Conservation (phyloP, 2,113 vertebrate species). For the Campylomormyrus tamandua region DNA sequence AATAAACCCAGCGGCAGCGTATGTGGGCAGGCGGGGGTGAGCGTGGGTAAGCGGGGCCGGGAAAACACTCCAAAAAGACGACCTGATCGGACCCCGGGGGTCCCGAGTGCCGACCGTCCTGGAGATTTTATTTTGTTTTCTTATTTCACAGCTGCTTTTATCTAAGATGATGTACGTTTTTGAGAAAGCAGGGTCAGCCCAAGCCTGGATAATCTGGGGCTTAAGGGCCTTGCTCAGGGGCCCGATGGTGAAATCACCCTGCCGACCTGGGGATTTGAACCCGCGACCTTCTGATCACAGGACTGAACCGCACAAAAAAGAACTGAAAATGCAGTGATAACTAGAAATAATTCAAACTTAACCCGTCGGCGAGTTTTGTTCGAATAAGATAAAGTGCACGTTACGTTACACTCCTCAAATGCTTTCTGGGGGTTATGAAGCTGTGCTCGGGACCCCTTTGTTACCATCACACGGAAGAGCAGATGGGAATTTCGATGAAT, state of each 20-base stretch:
- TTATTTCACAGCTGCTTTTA: not conserved
- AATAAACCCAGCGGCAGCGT: not conserved
- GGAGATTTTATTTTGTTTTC: not conserved
- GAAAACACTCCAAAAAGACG: not conserved
- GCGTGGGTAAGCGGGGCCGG: not conserved
- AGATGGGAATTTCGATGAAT: constrained; percentile 31
- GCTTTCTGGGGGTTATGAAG: constrained; percentile 25
- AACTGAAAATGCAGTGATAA: constrained; percentile 33
- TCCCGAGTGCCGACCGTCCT: not conserved
- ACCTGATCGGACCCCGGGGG: not conserved
- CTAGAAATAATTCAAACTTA: constrained; percentile 41
- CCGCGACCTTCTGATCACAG: not conserved
- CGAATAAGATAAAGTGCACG: constrained; percentile 37
- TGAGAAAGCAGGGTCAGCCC: not conserved
- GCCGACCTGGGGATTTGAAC: not conserved
- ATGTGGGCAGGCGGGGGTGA: not conserved
- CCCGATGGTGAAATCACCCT: not conserved
- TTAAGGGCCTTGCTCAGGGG: not conserved
- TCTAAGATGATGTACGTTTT: not conserved
- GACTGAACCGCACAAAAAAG: not conserved
- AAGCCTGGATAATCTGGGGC: not conserved
- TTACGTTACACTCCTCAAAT: constrained; percentile 23
- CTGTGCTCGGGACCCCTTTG: constrained; percentile 6
- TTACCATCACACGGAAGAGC: constrained; percentile 34
- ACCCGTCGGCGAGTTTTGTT: constrained; percentile 35